Base-by-base conservation (phyloP, 2,888 invertebrate genomes). In the Lasioglossum zephyrum region DNA sequence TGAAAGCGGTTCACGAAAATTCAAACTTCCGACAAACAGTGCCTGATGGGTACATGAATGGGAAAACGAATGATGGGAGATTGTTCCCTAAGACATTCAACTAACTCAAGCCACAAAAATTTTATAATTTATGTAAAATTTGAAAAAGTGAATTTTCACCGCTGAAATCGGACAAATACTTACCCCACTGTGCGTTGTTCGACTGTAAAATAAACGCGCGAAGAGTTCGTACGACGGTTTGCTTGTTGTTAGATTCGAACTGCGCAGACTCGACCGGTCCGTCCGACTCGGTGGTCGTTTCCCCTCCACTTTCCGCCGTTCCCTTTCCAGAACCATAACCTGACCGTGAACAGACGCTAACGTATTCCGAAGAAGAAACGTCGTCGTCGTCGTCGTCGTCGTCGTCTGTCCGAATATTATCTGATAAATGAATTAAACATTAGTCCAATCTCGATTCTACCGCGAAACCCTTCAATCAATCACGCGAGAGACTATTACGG, bases 221-320 rank as follows among this genome's bases (percentile, higher is more conserved):
- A 87, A 87, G 90, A 84, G 83, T 90, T 87, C 79, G 77, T 82
- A 87, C 81, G 79, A 75, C 79, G 87, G 73, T 87, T 89, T 79
- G 78, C 78, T 84, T 39, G 39, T 39, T 75, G 82, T 49, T 9
- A n/a, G 57, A n/a, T 11, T n/a, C n/a, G 88, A 39, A 36, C 82
- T 87, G 91, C 92, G 92, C 92, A 92, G 90, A 89, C 92, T 92
- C 90, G 88, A 91, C 90, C 89, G 76, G 88, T 88, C 81, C 47
- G 87, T 88, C 89, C 83, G 86, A 89, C 87, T 85, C 85, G 84
- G 84, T 80, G 89, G 81, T 79, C 91, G 79, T 70, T 77, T 78
- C 66, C 80, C 44, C 66, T 36, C 73, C 72, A 11, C 41, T 73
- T 53, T 69, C 72, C n/a, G 18, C 16, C 63, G 63, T 63, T 63